These are phyloP conservation scores for Melipona beecheii DNA, from an alignment of 2,888 invertebrate genomes.

Conservation along the genomic window DNA sequence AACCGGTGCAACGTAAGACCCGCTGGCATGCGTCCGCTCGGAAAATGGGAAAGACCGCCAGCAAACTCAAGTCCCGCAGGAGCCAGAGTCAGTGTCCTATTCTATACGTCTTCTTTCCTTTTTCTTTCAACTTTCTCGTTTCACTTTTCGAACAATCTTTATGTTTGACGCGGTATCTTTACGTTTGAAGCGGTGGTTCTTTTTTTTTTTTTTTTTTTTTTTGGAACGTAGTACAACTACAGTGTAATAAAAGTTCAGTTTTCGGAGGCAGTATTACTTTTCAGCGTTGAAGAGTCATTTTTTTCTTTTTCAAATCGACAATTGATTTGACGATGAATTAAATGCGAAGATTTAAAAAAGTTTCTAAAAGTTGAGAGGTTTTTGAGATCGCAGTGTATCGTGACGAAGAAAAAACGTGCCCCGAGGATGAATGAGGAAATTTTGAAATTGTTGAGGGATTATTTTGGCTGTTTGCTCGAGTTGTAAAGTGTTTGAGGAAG, in stretches of 20 bases:
- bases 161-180: too few relatives aligned
- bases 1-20: conserved; percentile 50
- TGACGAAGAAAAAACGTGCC: not conserved
- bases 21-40: conserved; percentile 60
- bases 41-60: conserved; percentile 79
- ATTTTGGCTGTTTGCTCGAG: not conserved
- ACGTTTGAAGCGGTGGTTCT: not conserved
- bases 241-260: not conserved
- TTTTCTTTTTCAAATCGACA: not conserved
- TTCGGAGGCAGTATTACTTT: not conserved
- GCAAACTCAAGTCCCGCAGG: conserved; percentile 77
- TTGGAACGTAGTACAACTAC: too few relatives aligned
- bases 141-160: not conserved
- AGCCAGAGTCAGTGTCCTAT: conserved; percentile 78
- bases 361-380: not conserved
- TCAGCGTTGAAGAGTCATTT: not conserved
- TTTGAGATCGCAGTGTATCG: not conserved
- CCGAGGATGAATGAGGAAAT: not conserved
- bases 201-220: not conserved
- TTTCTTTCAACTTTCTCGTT: not conserved
- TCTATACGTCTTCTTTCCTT: not conserved
- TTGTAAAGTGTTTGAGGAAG: not conserved
- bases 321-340: too few relatives aligned
- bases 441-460: too few relatives aligned
- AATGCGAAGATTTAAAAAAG: too few relatives aligned